These are phyloP conservation scores for Acropternis orthonyx DNA, from an alignment of 2,797 vertebrate species.

Conservation along the genomic window DNA sequence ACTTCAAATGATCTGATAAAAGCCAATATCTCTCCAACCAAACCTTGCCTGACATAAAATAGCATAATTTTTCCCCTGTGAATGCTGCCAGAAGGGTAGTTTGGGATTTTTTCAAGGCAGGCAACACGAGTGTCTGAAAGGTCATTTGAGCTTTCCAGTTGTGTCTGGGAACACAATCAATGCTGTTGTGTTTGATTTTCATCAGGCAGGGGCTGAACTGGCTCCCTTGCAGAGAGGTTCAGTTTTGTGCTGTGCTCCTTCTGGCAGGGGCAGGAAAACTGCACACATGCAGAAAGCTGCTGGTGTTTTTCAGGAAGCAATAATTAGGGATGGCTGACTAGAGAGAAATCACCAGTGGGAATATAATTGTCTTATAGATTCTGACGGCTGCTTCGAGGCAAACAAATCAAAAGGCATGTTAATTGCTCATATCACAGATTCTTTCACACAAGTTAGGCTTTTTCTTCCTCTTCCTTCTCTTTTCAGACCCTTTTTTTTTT, in stretches of 20 bases:
- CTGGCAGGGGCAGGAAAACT: background rate
- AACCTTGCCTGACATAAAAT: background rate
- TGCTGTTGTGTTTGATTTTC: background rate
- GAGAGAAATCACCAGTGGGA: background rate
- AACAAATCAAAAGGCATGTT: background rate
- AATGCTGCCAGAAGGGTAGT: fast-evolving
- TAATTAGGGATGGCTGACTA: background rate
- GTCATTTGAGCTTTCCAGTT: background rate
- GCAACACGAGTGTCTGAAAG: background rate
- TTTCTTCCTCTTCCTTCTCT: background rate
- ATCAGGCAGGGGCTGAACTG: background rate
- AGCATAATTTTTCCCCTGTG: background rate
- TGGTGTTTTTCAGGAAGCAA: background rate
- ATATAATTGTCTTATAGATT: background rate
- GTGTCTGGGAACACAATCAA: background rate
- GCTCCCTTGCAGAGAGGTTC: background rate
- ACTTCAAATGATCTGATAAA: background rate
- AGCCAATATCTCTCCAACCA: background rate
- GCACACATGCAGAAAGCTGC: background rate
- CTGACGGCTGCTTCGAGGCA: background rate
- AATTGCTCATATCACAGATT: background rate
- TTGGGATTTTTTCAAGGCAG: background rate
- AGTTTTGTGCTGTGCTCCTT: background rate
- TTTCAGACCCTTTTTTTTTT: background rate
- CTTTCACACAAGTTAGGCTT: background rate